Conservation (phyloP, 2,113 vertebrate species). For the Plecturocebus donacophilus region DNA sequence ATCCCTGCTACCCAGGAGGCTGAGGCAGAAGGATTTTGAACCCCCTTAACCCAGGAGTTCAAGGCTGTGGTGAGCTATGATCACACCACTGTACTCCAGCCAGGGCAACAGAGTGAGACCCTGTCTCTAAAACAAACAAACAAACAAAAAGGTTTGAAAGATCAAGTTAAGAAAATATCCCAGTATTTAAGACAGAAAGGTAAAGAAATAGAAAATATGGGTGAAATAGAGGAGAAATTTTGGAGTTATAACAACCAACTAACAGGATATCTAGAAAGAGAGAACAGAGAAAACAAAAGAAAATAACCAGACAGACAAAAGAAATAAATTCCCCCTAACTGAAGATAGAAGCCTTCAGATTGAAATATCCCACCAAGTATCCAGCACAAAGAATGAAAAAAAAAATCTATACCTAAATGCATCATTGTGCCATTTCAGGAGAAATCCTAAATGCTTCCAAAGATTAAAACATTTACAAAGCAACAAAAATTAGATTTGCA, state of each 20-base stretch:
- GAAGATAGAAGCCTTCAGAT: neutral
- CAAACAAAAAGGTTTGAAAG: neutral
- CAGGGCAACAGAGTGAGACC: too few species aligned
- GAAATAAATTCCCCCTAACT: neutral
- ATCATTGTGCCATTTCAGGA: neutral
- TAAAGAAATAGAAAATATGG: neutral
- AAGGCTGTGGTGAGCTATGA: too few species aligned
- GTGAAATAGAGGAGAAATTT: neutral
- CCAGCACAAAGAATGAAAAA: neutral
- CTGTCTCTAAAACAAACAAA: too few species aligned
- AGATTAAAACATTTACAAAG: neutral
- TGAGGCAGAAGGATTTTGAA: too few species aligned
- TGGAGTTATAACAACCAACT: neutral
- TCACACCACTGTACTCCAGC: too few species aligned
- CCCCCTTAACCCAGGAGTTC: too few species aligned
- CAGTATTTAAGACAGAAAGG: conserved; percentile 23
- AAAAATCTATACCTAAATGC: neutral
- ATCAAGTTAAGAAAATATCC: neutral
- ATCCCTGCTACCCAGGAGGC: too few species aligned
- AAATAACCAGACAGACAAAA: neutral
- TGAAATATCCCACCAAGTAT: neutral
- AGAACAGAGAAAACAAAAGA: neutral
- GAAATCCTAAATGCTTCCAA: neutral
- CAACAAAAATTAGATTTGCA: neutral
- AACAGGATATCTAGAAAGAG: neutral